A percentile compares a stretch with the other conserved stretches of the same genome.
Conservation (phyloP, 2,888 invertebrate genomes). For the Antheraea yamamai region DNA sequence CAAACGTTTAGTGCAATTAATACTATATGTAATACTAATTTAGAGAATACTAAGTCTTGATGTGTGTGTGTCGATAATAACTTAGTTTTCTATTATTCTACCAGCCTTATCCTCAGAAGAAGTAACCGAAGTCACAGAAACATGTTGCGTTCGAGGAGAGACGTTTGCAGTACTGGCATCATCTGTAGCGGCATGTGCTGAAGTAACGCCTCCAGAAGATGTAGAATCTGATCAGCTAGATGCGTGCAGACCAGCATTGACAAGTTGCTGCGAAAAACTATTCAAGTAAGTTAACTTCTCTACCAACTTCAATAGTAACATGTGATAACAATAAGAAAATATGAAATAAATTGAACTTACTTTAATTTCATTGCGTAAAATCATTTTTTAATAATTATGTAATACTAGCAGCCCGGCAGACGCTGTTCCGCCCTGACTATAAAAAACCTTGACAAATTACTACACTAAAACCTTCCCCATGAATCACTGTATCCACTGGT, state of each 20-base stretch:
- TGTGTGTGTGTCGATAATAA: neutral
- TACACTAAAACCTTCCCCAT: no score
- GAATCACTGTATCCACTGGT: no score
- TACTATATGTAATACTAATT: no score
- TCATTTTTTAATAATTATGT: no score
- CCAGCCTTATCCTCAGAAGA: constrained; percentile 58
- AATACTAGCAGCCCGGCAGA: no score
- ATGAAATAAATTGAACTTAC: no score
- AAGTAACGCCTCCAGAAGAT: constrained; percentile 47
- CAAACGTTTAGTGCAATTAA: no score
- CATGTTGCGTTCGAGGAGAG: constrained; percentile 60
- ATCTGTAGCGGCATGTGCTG: constrained; percentile 42
- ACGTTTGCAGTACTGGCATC: constrained; percentile 37
- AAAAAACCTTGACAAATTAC: no score
- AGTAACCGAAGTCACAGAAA: constrained; percentile 47
- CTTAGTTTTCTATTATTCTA: constrained; percentile 4
- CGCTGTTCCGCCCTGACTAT: no score
- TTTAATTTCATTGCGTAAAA: no score
- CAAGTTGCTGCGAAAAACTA: constrained; percentile 55
- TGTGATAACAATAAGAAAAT: neutral
- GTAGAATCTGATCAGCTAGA: constrained; percentile 47
- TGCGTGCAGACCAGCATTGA: constrained; percentile 44
- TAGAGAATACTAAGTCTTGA: no score
- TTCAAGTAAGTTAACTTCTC: constrained; percentile 48
- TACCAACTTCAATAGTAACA: neutral